Base-by-base conservation (phyloP, 2,888 invertebrate species). In the Tanytarsus gracilentus region DNA sequence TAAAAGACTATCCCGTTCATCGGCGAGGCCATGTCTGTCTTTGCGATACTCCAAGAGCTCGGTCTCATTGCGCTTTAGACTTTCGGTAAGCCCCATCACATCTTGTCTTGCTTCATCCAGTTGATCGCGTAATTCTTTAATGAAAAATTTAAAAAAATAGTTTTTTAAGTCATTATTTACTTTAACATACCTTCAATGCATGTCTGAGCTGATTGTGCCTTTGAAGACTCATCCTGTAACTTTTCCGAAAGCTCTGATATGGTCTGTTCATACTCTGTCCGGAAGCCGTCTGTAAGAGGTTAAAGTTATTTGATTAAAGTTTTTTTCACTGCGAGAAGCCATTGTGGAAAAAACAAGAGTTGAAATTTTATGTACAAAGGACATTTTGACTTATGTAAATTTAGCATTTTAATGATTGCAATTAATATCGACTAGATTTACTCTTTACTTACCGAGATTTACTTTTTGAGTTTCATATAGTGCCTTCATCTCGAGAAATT, bases 1-100 rank as follows among this genome's bases (percentile, higher is more conserved):
- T 16, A 83, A 78, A 52, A 88, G 74, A 63, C 84, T 82, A 71
- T 88, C 86, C 64, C 86, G 80, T 71, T 90, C 88, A 69, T 88
- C 86, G 58, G 83, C 76, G 40, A 84, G 81, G 44, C 79, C 74
- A 72, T 86, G 85, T 66, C 85, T 78, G 65, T 87, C 82, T 67
- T 81, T 80, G 63, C 87, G 81, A 65, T 82, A 75, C 40, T 83
- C 81, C 21, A 79, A 75, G 33, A 80, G 76, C 69, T 86, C 86
- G 67, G 78, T 77, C 73, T 88, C 86, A 58, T 81, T 76, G 64
- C 78, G 78, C 64, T 76, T 77, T 44, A 83, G 78, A 64, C 79
- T 78, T 62, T 83, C 80, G 65, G 82, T 79, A 29, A 85, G 72
- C 69, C 82, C 83, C 61, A 77, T 76, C 53, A 85, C 75, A 69